Evolutionary conservation across 2,888 invertebrate species (phyloP).

Genomic region (Agrochola circellaris): DNA sequence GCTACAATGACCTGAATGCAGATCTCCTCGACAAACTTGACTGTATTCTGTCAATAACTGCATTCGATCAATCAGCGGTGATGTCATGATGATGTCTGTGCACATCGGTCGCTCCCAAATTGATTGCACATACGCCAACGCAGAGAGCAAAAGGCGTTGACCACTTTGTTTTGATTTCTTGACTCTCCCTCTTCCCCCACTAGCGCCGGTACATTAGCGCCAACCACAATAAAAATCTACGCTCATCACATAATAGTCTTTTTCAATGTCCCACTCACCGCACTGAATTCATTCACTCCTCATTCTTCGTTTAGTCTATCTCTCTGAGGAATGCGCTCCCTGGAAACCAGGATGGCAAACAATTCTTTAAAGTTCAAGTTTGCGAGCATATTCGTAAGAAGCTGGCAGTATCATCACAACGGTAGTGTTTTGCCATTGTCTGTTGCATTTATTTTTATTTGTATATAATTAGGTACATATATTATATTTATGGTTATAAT

Average conservation of each 20-base stretch:
- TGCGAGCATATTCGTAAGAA: neutral
- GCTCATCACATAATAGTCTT: neutral
- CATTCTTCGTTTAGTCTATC: neutral
- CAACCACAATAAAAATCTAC: neutral
- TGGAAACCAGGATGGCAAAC: neutral
- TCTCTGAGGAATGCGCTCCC: neutral
- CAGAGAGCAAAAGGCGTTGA: too few species aligned
- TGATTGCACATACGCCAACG: too few species aligned
- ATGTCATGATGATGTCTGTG: too few species aligned
- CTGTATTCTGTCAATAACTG: too few species aligned
- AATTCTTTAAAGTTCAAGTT: neutral
- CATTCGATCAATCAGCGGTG: too few species aligned
- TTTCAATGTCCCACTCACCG: neutral
- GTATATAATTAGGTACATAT: too few species aligned
- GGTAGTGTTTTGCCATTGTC: neutral
- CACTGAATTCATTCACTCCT: neutral
- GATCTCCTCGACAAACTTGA: too few species aligned
- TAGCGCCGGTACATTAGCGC: neutral
- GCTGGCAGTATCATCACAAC: neutral
- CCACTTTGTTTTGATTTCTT: too few species aligned
- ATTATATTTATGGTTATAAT: too few species aligned
- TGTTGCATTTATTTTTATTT: neutral
- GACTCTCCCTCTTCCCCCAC: too few species aligned
- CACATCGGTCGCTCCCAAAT: too few species aligned
- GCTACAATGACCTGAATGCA: too few species aligned